Conservation (phyloP, 35 echinoderm and acorn worm genomes). For the Chiridota heheva region DNA sequence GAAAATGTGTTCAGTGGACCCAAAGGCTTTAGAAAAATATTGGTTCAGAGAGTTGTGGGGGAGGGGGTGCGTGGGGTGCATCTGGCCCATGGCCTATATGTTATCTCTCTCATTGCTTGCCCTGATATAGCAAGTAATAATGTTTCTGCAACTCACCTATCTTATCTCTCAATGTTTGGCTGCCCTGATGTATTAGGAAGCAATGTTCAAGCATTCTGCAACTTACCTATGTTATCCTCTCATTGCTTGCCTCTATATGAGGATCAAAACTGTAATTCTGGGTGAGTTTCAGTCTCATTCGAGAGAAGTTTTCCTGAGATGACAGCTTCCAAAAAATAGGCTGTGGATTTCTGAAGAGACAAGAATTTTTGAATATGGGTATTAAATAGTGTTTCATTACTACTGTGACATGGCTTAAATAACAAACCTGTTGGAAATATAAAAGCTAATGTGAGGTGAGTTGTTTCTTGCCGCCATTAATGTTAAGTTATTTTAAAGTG, state of each 20-base stretch:
- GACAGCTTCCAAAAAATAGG: constrained; percentile 89
- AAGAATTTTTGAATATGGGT: neutral
- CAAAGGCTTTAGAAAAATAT: too few species aligned
- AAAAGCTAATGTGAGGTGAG: neutral
- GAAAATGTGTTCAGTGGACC: too few species aligned
- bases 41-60: too few species aligned
- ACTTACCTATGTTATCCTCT: constrained; percentile 81
- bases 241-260: constrained; percentile 73
- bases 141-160: too few species aligned
- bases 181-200: too few species aligned
- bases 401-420: neutral
- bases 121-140: too few species aligned
- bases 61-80: too few species aligned
- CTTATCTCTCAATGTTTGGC: too few species aligned
- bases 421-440: neutral
- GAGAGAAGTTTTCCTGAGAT: constrained; percentile 91
- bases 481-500: too few species aligned
- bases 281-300: constrained; percentile 91
- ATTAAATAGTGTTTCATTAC: neutral
- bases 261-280: constrained; percentile 94
- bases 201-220: too few species aligned
- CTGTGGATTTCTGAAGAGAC: constrained; percentile 60
- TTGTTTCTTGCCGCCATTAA: neutral
- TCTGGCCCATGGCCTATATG: too few species aligned
- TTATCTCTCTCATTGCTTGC: too few species aligned